These are phyloP conservation scores for Octodon degus DNA, from an alignment of 2,113 vertebrate genomes.

Conservation along the genomic window DNA sequence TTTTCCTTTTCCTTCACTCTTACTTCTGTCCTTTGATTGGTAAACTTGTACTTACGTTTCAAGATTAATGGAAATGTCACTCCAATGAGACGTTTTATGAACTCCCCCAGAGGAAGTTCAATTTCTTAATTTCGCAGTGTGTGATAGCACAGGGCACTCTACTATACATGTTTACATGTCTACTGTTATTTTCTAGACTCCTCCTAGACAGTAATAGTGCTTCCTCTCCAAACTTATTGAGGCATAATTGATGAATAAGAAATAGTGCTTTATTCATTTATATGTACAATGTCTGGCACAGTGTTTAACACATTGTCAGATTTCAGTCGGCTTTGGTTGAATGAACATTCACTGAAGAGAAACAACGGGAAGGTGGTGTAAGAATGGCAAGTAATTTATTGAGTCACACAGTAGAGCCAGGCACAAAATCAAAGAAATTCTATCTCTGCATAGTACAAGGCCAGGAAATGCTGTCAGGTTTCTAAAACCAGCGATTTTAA, in stretches of 20 bases:
- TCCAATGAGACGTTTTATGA: neutral
- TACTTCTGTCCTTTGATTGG: neutral
- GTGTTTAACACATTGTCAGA: slow-evolving; percentile 38
- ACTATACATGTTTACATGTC: neutral
- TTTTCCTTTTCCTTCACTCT: neutral
- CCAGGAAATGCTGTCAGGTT: slow-evolving; percentile 21
- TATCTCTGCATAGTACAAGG: neutral
- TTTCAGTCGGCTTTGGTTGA: slow-evolving; percentile 54
- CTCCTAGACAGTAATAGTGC: neutral
- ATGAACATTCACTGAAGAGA: slow-evolving; percentile 58
- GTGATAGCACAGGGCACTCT: neutral
- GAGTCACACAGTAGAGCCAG: neutral
- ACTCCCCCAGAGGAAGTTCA: neutral
- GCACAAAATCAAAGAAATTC: slow-evolving; percentile 42
- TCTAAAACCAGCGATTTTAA: slow-evolving; percentile 23
- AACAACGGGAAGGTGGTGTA: slow-evolving; percentile 58
- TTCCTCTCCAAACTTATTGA: neutral
- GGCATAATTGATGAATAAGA: neutral
- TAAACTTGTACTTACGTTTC: slow-evolving; percentile 19
- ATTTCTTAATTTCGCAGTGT: neutral
- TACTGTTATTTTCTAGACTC: neutral
- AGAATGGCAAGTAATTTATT: slow-evolving; percentile 47
- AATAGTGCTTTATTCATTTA: slow-evolving; percentile 34
- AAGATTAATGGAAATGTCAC: slow-evolving; percentile 25
- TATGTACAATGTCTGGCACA: neutral